A percentile compares a stretch with the other conserved stretches of the same genome.
Evolutionary conservation across 1,140 invertebrate genomes (phyloP).

Genomic region (Dryas iulia): DNA sequence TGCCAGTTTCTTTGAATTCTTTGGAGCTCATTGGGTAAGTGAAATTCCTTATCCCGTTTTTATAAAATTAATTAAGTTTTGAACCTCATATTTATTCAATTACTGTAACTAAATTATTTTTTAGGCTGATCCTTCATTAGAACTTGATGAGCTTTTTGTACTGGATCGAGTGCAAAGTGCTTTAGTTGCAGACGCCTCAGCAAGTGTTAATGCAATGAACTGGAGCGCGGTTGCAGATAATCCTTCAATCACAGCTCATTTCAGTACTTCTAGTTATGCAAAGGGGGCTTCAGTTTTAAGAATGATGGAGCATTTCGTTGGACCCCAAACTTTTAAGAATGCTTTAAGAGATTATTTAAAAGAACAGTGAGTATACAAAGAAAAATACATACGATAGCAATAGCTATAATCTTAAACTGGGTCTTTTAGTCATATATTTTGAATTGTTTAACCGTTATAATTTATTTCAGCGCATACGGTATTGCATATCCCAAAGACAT

Average conservation of each 20-base stretch:
- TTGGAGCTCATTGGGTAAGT: slow-evolving; percentile 70
- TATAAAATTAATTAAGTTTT: too few species aligned
- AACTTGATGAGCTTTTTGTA: slow-evolving; percentile 82
- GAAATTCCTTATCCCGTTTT: neutral
- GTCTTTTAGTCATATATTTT: neutral
- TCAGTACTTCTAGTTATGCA: slow-evolving; percentile 86
- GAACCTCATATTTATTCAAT: too few species aligned
- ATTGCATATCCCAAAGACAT: slow-evolving; percentile 83
- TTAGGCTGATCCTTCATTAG: slow-evolving; percentile 72
- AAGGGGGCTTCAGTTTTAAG: slow-evolving; percentile 86
- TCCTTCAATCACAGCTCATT: slow-evolving; percentile 81
- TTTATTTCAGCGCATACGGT: slow-evolving; percentile 75
- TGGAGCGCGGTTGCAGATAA: slow-evolving; percentile 56
- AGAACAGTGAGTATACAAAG: slow-evolving; percentile 65
- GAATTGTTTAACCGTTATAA: neutral
- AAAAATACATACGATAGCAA: neutral
- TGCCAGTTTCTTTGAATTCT: slow-evolving; percentile 86
- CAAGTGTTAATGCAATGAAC: slow-evolving; percentile 83
- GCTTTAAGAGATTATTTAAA: slow-evolving; percentile 82
- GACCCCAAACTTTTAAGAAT: slow-evolving; percentile 82
- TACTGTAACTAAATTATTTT: slow-evolving; percentile 25
- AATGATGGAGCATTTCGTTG: slow-evolving; percentile 89
- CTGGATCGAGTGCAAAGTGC: slow-evolving; percentile 84
- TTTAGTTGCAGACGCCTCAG: slow-evolving; percentile 83
- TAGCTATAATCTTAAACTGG: neutral